Conservation (phyloP, 2,113 vertebrate genomes). For the Cinclus cinclus region DNA sequence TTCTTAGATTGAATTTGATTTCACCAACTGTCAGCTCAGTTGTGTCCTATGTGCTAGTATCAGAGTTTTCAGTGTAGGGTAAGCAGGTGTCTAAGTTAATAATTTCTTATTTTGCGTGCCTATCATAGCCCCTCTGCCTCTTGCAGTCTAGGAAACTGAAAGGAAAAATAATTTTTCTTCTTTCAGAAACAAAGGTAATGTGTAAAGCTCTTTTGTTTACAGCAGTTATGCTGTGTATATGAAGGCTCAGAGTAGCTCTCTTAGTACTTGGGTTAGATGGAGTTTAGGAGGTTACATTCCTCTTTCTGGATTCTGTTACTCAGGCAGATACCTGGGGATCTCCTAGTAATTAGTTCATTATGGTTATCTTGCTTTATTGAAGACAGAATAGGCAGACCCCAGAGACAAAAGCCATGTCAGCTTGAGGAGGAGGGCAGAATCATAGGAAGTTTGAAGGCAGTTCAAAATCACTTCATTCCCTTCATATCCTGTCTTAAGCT, state of each 20-base stretch:
- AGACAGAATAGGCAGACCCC: not conserved
- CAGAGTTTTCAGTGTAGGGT: not conserved
- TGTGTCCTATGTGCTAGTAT: not conserved
- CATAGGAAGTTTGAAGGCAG: not conserved
- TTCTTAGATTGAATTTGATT: not conserved
- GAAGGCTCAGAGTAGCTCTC: not conserved
- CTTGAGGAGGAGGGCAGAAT: not conserved
- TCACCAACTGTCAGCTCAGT: not conserved
- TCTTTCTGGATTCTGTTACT: not conserved
- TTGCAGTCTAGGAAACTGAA: not conserved
- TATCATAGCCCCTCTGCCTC: not conserved
- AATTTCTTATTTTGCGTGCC: not conserved
- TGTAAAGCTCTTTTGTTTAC: not conserved
- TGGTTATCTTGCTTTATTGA: not conserved
- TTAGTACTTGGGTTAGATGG: not conserved
- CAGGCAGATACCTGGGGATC: not conserved
- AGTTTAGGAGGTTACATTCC: not conserved
- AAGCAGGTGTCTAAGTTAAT: not conserved
- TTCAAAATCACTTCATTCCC: constrained; percentile 15
- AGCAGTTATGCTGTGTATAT: not conserved
- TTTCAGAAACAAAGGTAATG: not conserved
- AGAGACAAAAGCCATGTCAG: not conserved
- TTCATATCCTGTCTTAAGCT: constrained; percentile 21
- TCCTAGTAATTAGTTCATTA: not conserved
- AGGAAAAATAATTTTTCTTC: not conserved